Evolutionary conservation across 1,140 invertebrate genomes (phyloP).

Genomic region (Bradysia coprophila): DNA sequence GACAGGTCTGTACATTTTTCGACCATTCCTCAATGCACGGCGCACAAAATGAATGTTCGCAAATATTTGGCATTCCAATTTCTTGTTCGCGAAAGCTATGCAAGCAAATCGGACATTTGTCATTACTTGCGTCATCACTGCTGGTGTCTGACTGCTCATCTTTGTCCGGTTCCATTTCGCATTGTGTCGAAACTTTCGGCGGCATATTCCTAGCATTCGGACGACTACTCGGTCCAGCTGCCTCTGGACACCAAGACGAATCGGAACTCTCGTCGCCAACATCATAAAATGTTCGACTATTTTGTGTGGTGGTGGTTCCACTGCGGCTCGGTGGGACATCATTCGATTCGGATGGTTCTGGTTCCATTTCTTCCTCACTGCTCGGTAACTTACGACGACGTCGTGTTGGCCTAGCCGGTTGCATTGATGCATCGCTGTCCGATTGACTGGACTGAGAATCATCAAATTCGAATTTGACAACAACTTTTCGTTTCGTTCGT

Average conservation of each 20-base stretch:
- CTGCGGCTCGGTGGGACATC: not conserved
- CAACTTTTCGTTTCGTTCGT: not conserved
- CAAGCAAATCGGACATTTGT: conserved; percentile 74
- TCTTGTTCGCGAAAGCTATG: conserved; percentile 50
- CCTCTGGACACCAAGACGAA: not conserved
- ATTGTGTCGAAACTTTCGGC: conserved; percentile 6
- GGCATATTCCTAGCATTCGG: conserved; percentile 1
- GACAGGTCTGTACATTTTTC: conserved; percentile 89
- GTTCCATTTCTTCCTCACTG: not conserved
- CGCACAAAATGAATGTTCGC: conserved; percentile 77
- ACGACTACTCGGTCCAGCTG: not conserved
- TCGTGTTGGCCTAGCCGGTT: not conserved
- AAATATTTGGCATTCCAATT: conserved; percentile 65
- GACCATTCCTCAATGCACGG: conserved; percentile 84
- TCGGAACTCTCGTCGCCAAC: not conserved
- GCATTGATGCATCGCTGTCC: not conserved
- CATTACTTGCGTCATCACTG: conserved; percentile 42
- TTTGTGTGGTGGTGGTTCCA: not conserved
- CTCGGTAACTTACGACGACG: not conserved
- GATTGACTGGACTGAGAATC: not conserved
- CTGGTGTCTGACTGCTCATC: conserved; percentile 37
- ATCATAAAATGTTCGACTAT: not conserved
- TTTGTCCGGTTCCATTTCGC: conserved; percentile 5
- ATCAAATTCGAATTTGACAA: not conserved
- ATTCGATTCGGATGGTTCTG: not conserved